A percentile compares a stretch with the other conserved stretches of the same genome.
Conservation (phyloP, 2,888 invertebrate genomes). For the Drosophila trichaetosa region DNA sequence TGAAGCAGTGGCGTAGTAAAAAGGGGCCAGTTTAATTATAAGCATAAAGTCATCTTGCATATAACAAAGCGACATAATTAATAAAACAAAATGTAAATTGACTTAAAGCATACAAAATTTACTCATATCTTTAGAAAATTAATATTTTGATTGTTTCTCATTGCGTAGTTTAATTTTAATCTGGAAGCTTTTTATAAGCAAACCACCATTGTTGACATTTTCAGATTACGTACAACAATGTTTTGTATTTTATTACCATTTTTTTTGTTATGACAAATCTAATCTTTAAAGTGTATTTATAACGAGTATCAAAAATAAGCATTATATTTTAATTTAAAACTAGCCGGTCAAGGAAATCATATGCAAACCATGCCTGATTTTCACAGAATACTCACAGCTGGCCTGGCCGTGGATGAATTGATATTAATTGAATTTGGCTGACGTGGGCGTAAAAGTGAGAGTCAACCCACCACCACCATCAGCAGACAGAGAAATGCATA, state of each 20-base stretch:
- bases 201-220: background rate
- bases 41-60: background rate
- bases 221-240: background rate
- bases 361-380: slow-evolving; percentile 1
- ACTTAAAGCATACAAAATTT: background rate
- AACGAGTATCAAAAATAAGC: background rate
- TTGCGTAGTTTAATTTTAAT: background rate
- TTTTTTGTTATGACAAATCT: slow-evolving; percentile 8
- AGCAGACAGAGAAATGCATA: slow-evolving; percentile 13
- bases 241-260: background rate
- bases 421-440: slow-evolving; percentile 42
- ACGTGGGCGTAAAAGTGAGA: slow-evolving; percentile 60
- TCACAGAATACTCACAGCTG: background rate
- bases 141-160: background rate
- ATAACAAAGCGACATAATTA: background rate
- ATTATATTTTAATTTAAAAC: background rate
- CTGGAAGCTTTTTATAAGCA: background rate
- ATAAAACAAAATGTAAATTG: background rate
- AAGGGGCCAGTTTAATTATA: background rate
- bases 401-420: slow-evolving; percentile 38
- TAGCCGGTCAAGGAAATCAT: background rate
- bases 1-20: background rate
- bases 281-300: slow-evolving; percentile 6
- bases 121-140: background rate
- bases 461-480: slow-evolving; percentile 13